Percentiles rank a stretch among this genome's conserved stretches.
Conservation (phyloP, 2,113 vertebrate genomes). For the Crotophaga sulcirostris region DNA sequence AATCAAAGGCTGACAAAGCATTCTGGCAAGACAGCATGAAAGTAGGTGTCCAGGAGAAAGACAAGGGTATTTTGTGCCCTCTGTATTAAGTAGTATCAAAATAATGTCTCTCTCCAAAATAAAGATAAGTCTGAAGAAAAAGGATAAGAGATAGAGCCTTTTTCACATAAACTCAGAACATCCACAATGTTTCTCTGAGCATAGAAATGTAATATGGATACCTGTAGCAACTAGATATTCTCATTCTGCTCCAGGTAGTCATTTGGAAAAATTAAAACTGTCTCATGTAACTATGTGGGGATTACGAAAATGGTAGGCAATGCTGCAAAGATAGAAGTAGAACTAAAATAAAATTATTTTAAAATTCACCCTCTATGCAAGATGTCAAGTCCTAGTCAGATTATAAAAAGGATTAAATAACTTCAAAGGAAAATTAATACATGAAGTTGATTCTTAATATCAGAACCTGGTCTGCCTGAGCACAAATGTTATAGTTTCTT, state of each 20-base stretch:
- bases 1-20: not conserved
- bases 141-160: not conserved
- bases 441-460: conserved; percentile 23
- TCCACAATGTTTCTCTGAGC: not conserved
- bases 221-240: not conserved
- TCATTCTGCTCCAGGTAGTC: not conserved
- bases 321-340: not conserved
- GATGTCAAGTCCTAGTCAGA: conserved; percentile 36
- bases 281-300: not conserved
- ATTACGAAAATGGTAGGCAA: conserved; percentile 12
- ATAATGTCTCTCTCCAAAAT: not conserved
- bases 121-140: not conserved
- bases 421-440: conserved; percentile 65
- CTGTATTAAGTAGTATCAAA: not conserved
- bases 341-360: conserved; percentile 15
- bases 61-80: rapidly evolving
- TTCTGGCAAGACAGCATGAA: not conserved
- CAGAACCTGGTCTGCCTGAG: conserved; percentile 10
- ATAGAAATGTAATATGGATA: not conserved
- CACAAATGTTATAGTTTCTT: not conserved
- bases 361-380: not conserved
- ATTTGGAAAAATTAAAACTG: not conserved
- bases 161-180: not conserved
- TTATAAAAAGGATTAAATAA: conserved; percentile 59
- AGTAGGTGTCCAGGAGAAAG: not conserved